Evolutionary conservation across 2,797 vertebrate genomes (phyloP), one percentile per base, ranked within the genome.

Genomic region (Brotula barbata): DNA sequence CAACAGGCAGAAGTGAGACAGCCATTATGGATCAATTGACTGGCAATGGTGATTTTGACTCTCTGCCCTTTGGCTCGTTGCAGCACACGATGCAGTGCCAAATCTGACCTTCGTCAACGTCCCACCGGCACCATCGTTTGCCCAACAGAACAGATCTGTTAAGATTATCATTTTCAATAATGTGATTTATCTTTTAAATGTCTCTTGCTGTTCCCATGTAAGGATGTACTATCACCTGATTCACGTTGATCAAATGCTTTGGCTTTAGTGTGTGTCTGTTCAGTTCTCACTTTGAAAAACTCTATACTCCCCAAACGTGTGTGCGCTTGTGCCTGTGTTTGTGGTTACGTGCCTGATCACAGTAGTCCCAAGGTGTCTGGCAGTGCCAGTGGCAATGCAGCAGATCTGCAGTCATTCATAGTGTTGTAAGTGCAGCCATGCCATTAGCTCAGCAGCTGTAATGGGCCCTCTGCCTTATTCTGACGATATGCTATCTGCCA

Each of bases 401-500:
- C 68, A 67, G 54, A 76, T 80, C 73, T 63, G 56, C 82, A 68
- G 68, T 84, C 73, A 77, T 73, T 68, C 33, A 21, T n/a, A 7
- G 63, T 61, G 62, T 52, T 65, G 45, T 63, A 68, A 84, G 63
- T 78, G 74, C 69, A 77, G 75, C 71, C 63, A 42, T 73, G 77
- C 74, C 73, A 82, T 82, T 86, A 85, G 65, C 71, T 84, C 81
- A 74, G 76, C 80, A 81, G 73, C 53, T 56, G 47, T 77, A 83
- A 80, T 81, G 73, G 74, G 45, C 58, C 47, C 64, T 55, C 63
- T 75, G 69, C 68, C 58, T 41, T 72, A 73, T 71, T 75, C 57
- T 17, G 75, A 69, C 69, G 64, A 72, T 69, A 44, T 28, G 51
- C 53, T 68, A 72, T 59, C 68, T 59, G 69, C 68, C 64, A 43